phyloP scores from a whole-genome alignment of 2,113 vertebrate species.

The Vulpes ferrilata region DNA sequence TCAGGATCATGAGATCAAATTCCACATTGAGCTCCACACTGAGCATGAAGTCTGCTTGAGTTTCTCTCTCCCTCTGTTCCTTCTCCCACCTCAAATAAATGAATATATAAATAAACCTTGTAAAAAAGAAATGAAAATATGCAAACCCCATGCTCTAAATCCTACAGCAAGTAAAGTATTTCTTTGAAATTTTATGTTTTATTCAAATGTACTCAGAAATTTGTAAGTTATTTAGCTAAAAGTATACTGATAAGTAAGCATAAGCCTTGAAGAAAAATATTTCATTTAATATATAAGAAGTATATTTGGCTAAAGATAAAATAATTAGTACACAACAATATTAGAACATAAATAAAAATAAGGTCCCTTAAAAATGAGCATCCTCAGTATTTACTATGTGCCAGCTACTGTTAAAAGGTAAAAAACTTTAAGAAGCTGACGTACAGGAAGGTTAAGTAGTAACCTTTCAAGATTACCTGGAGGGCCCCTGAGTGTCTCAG shows the following conservation, averaged over 20 bases:
- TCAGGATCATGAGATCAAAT: not conserved
- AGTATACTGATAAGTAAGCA: not conserved
- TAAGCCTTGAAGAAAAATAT: not conserved
- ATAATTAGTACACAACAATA: not conserved
- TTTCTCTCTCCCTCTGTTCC: not conserved
- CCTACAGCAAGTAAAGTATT: not conserved
- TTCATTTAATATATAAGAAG: not conserved
- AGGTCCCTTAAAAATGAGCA: not conserved
- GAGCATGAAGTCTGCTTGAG: not conserved
- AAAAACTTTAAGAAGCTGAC: not conserved
- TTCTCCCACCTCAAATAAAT: not conserved
- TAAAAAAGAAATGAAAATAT: not conserved
- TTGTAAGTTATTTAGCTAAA: not conserved
- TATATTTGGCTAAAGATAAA: not conserved
- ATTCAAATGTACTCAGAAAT: not conserved
- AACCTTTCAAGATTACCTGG: not conserved
- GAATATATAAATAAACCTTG: not conserved
- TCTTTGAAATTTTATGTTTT: not conserved
- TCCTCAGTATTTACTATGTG: not conserved
- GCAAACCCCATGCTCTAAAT: not conserved
- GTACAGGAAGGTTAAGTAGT: not conserved
- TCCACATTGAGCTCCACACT: not conserved
- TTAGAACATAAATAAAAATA: not conserved
- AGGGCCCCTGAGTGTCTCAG: too few relatives aligned
- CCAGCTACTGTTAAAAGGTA: not conserved